phyloP scores from a whole-genome alignment of 2,888 invertebrate species.

The Diarsia rubi region DNA sequence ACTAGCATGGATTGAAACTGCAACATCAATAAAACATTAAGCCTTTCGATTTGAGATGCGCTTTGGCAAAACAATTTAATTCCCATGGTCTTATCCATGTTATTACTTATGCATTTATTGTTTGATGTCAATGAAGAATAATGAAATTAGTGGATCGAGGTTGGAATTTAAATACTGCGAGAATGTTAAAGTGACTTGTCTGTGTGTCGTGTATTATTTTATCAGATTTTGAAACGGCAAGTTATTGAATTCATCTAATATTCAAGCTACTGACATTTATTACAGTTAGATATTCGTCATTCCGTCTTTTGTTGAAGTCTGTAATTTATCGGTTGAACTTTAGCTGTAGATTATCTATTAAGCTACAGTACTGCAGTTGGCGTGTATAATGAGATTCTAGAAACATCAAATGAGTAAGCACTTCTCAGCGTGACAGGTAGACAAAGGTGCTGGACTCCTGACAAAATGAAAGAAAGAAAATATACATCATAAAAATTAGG shows the following conservation, averaged over 20 bases:
- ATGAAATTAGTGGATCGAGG: constrained; percentile 72
- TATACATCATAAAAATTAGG: too few relatives aligned
- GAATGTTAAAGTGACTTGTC: constrained; percentile 13
- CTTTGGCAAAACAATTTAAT: constrained; percentile 69
- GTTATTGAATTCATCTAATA: background rate
- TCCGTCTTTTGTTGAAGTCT: background rate
- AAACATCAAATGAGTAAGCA: background rate
- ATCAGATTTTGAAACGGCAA: background rate
- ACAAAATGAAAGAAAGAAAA: background rate
- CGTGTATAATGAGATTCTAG: background rate
- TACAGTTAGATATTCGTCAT: background rate
- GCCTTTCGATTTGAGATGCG: constrained; percentile 65
- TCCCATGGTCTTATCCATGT: constrained; percentile 68
- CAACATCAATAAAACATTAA: constrained; percentile 76
- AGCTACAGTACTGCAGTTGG: background rate
- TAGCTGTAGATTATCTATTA: background rate
- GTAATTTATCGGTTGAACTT: constrained; percentile 7
- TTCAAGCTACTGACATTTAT: background rate
- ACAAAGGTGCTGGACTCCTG: background rate
- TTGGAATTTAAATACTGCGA: constrained; percentile 59
- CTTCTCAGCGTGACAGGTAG: background rate
- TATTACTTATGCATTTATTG: constrained; percentile 60
- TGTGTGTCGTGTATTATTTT: constrained; percentile 16
- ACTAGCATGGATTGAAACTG: constrained; percentile 32
- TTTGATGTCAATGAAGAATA: constrained; percentile 65